Percentiles rank a stretch among this genome's conserved stretches.
phyloP scores from a whole-genome alignment of 2,888 invertebrate genomes.

The Galerucella pusilla region DNA sequence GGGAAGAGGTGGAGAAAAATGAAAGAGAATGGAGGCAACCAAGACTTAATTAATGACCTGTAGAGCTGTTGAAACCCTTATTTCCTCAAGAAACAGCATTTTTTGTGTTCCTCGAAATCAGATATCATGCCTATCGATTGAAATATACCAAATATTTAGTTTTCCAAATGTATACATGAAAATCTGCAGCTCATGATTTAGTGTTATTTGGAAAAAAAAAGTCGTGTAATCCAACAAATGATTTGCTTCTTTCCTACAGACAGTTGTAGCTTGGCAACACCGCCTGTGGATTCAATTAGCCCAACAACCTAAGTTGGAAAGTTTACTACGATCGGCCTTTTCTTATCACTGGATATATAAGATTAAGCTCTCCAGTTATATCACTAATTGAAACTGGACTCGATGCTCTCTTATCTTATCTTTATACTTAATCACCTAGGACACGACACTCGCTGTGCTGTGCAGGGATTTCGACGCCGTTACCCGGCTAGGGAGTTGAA shows the following conservation, averaged over 20 bases:
- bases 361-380: conserved; percentile 59
- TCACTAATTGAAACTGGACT: conserved; percentile 61
- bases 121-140: too few species aligned
- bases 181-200: too few species aligned
- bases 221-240: too few species aligned
- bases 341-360: conserved; percentile 55
- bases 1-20: too few species aligned
- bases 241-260: neutral
- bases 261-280: conserved; percentile 17
- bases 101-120: too few species aligned
- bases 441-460: conserved; percentile 18
- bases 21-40: too few species aligned
- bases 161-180: too few species aligned
- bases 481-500: neutral
- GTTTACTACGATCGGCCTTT: conserved; percentile 52
- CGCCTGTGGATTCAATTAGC: conserved; percentile 37
- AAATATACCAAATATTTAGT: too few species aligned
- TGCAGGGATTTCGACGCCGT: conserved; percentile 31
- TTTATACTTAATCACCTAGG: conserved; percentile 42
- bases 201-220: too few species aligned
- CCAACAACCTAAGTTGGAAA: conserved; percentile 30
- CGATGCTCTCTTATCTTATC: conserved; percentile 48
- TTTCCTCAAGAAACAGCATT: too few species aligned
- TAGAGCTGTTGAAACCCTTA: too few species aligned
- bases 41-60: too few species aligned